Evolutionary conservation across 2,797 vertebrate genomes (phyloP).

Genomic region (Acomys russatus): DNA sequence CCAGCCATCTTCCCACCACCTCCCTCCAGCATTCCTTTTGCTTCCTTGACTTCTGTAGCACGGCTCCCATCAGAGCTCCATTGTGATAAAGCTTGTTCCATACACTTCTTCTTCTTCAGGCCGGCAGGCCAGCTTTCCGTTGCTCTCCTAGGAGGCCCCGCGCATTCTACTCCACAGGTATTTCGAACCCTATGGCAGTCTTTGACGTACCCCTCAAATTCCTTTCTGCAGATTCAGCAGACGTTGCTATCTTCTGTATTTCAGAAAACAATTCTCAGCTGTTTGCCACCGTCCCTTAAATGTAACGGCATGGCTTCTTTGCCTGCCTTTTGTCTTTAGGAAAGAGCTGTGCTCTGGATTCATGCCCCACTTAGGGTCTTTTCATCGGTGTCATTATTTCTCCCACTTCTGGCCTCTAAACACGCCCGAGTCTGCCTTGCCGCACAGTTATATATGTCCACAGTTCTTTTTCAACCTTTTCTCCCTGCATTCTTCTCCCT

Average conservation of each 20-base stretch:
- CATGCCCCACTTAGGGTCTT: background rate
- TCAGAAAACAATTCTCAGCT: background rate
- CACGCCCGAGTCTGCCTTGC: background rate
- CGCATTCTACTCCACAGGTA: background rate
- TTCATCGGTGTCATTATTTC: background rate
- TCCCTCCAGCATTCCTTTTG: background rate
- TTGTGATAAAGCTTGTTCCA: background rate
- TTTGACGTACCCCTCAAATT: background rate
- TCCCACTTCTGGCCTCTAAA: background rate
- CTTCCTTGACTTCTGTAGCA: background rate
- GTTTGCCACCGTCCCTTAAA: background rate
- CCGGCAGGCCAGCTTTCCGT: background rate
- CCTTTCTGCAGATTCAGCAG: background rate
- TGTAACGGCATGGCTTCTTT: background rate
- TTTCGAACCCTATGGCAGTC: background rate
- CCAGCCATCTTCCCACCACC: background rate
- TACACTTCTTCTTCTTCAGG: too few species aligned
- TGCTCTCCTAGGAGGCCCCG: background rate
- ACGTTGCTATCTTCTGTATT: background rate
- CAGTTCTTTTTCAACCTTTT: background rate
- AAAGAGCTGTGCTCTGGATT: background rate
- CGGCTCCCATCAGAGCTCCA: background rate
- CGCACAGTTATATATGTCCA: background rate
- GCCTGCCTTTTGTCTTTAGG: background rate
- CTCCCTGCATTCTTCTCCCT: background rate